Base-by-base conservation (phyloP, 2,888 invertebrate species). In the Drosophila hamatofila region DNA sequence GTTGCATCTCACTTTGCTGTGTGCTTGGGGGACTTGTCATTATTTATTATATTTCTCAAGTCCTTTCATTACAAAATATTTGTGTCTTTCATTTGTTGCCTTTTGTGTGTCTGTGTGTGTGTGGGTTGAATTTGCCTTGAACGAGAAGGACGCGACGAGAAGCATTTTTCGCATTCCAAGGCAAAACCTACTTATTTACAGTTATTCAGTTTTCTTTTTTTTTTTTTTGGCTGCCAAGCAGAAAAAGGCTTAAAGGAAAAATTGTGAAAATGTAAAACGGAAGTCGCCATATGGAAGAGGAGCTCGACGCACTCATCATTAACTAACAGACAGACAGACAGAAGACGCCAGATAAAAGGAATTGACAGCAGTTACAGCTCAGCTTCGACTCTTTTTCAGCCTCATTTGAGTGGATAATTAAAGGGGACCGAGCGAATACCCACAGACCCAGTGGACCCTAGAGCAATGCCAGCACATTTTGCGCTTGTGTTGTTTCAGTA, bases 61-160 rank as follows among this genome's bases (percentile, higher is more conserved):
- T 88, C 88, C 85, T 88, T 88, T 86, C 81, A 86, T 86, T 86
- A 85, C 78, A 81, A 83, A 82, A 84, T 84, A 84, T 87, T 84
- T 84, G 72, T 72, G 77, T 78, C 83, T 80, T 70, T 84, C 81
- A 86, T 84, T 84, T 86, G 84, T 83, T 81, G 80, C 68, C 79
- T 71, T 79, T 75, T 78, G 60, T 67, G 60, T 54, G 33, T 66
- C 58, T 48, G 44, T 9, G 35, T 27, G 30, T 66, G 64, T 39
- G 48, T 18, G 41, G 41, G 57, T 35, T 58, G 69, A 77, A 77
- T 69, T 77, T 68, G 64, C 52, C 41, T 66, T 42, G n/a, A 48
- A 25, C 51, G 54, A 27, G 54, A 33, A 30, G 42, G 54, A 66
- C 49, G 55, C 18, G n/a, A 25, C 9, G 48, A 9, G 18, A 18